Evolutionary conservation across 2,113 vertebrate species (phyloP).

Genomic region (Peromyscus polionotus): DNA sequence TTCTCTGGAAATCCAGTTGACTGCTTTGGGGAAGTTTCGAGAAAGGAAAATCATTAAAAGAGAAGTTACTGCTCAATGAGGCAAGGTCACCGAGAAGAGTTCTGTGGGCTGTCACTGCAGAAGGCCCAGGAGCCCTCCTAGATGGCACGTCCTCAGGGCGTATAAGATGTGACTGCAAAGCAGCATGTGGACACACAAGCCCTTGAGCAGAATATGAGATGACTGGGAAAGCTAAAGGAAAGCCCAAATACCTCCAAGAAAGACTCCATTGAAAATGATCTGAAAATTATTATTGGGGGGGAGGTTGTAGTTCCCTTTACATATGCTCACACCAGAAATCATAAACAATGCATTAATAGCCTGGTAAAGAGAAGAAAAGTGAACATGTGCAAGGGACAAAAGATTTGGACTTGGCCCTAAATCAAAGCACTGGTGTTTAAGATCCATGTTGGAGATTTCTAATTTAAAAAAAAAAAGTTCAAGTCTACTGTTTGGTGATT

Average conservation of each 20-base stretch:
- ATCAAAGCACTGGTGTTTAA: not conserved
- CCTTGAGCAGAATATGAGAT: not conserved
- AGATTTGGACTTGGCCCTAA: not conserved
- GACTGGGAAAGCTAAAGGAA: not conserved
- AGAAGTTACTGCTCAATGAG: not conserved
- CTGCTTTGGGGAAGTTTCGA: slow-evolving; percentile 50
- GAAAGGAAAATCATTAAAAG: slow-evolving; percentile 26
- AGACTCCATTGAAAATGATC: not conserved
- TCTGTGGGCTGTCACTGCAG: not conserved
- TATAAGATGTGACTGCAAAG: not conserved
- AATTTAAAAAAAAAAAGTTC: slow-evolving; percentile 29
- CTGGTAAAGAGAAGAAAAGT: not conserved
- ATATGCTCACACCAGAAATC: not conserved
- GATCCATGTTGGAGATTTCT: slow-evolving; percentile 16
- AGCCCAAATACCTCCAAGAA: not conserved
- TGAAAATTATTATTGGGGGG: not conserved
- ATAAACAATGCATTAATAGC: not conserved
- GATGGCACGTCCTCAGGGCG: not conserved
- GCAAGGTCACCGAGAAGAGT: not conserved
- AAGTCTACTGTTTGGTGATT: not conserved
- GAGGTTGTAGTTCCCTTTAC: not conserved
- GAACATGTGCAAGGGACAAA: not conserved
- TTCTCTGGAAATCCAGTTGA: slow-evolving; percentile 68
- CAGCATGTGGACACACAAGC: not conserved
- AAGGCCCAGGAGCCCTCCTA: accelerated